Conservation (phyloP, 2,113 vertebrate species). For the Sciurus niger region DNA sequence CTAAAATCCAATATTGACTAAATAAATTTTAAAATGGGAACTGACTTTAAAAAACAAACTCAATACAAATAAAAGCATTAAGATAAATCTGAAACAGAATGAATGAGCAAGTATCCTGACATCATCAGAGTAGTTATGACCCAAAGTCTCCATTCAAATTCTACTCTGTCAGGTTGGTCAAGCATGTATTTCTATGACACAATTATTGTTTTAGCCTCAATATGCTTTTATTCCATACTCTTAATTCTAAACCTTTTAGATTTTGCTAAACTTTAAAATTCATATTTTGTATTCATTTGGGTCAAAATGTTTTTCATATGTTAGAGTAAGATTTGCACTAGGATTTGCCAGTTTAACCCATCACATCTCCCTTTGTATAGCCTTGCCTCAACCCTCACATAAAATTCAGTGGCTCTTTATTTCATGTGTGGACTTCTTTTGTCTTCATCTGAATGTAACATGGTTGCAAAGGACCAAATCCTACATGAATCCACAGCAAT, state of each 20-base stretch:
- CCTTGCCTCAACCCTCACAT: neutral
- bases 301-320: neutral
- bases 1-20: neutral
- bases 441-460: neutral
- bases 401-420: neutral
- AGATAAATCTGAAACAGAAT: neutral
- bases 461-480: neutral
- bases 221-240: neutral
- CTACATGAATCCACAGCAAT: neutral
- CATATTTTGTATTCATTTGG: neutral
- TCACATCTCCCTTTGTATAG: neutral
- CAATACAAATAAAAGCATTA: constrained; percentile 28
- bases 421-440: neutral
- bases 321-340: neutral
- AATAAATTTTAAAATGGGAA: neutral
- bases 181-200: neutral
- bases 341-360: neutral
- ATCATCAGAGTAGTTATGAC: neutral
- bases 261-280: constrained; percentile 36
- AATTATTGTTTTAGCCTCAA: constrained; percentile 7
- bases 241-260: constrained; percentile 46
- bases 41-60: constrained; percentile 38
- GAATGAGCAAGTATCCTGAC: neutral
- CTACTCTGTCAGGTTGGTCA: neutral
- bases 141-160: neutral